Percentiles rank a stretch among this genome's conserved stretches.
Conservation (phyloP, 2,888 invertebrate species). For the Scrobipalpa costella region DNA sequence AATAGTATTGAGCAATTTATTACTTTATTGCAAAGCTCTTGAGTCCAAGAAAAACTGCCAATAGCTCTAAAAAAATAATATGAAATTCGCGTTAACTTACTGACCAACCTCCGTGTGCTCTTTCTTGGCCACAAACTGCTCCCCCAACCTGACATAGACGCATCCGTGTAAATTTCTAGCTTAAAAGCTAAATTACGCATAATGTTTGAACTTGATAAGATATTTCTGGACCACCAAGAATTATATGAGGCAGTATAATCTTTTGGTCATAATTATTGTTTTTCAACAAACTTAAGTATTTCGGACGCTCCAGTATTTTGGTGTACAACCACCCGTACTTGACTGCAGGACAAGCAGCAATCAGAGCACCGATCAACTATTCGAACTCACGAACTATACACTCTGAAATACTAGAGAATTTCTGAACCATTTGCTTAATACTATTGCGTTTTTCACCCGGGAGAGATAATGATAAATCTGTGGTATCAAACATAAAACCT, state of each 20-base stretch:
- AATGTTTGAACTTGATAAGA: background rate
- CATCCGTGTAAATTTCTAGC: conserved; percentile 23
- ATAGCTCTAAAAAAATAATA: conserved; percentile 7
- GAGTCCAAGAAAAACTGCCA: conserved; percentile 14
- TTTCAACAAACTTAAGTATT: conserved; percentile 10
- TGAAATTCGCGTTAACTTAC: background rate
- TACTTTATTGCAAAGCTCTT: background rate
- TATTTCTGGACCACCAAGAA: conserved; percentile 5
- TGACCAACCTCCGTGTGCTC: background rate
- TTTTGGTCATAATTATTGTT: conserved; percentile 4
- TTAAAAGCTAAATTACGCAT: conserved; percentile 2
- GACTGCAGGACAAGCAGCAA: conserved; percentile 29
- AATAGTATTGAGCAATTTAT: conserved; percentile 2
- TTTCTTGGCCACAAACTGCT: conserved; percentile 3
- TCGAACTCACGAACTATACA: conserved; percentile 29
- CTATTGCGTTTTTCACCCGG: conserved; percentile 31
- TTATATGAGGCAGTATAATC: background rate
- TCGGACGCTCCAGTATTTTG: conserved; percentile 22
- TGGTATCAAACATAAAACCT: conserved; percentile 31
- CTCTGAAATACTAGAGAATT: conserved; percentile 13
- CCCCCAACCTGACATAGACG: conserved; percentile 28
- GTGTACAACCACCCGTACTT: too few relatives aligned
- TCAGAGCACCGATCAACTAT: conserved; percentile 29
- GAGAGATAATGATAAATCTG: conserved; percentile 25
- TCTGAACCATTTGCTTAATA: conserved; percentile 25